Evolutionary conservation across 2,888 invertebrate species (phyloP), one percentile per base, ranked within the genome.

Genomic region (Trichogramma dendrolimi): DNA sequence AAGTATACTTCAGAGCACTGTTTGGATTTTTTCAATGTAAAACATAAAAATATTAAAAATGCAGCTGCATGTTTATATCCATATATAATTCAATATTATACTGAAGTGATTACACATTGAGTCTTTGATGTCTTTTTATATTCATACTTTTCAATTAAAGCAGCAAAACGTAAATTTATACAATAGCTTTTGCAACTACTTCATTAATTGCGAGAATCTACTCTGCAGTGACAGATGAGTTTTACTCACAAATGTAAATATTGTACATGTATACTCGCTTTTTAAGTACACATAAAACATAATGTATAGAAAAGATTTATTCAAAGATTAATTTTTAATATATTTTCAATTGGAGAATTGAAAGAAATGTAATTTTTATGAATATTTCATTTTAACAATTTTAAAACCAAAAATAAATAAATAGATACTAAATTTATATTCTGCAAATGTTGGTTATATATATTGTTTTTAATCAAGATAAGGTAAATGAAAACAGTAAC

Each of bases 171-270:
- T 57, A 58, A 55, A 41, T 44, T 44, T 57, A 41, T 58, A 38
- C 38, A 38, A 60, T 56, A 57, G 60, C 57, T 66, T 63, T 64
- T 59, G 43, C 59, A 66, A 54, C 40, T 55, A 62, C 56, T 64
- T 64, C 60, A 44, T 63, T 60, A 11, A 58, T 61, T 60, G 40
- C 14, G 52, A 27, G 56, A 54, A 42, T 56, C 11, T 55, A 46
- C 57, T 61, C 14, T 52, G 48, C 51, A 63, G 49, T 43, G 58
- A 60, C 41, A 49, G 10, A 38, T 57, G 56, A 62, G 61, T 64
- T 52, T n/a, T 52, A 55, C 57, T 64, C 64, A 55, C 38, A 52
- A 52, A 60, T 71, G 71, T 71, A 71, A 70, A 71, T 71, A 71
- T 65, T 69, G 66, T 71, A 68, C 27, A 27, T 56, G 58, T 68